Conservation (phyloP, 2,113 vertebrate species). For the Macrotis lagotis region DNA sequence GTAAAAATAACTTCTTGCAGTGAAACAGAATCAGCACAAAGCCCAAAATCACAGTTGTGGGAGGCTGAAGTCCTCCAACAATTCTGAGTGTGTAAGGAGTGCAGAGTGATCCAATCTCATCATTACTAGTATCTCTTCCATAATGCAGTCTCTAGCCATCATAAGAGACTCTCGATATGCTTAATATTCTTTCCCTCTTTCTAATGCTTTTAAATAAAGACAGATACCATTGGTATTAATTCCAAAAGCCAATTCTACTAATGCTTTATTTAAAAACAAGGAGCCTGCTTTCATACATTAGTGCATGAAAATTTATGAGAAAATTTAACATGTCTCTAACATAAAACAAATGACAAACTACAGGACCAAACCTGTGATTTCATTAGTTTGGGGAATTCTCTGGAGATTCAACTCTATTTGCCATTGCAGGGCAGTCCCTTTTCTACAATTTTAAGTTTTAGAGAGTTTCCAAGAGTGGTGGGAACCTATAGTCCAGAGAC, state of each 20-base stretch:
- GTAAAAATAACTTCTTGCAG: conserved; percentile 36
- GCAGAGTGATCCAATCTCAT: background rate
- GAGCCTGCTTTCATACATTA: background rate
- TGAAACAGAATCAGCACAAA: background rate
- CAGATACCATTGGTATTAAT: conserved; percentile 1
- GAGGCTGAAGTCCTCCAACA: conserved; percentile 7
- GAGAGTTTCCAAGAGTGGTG: background rate
- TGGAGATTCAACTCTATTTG: background rate
- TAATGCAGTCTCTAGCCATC: background rate
- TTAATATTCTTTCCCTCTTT: background rate
- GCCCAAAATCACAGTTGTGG: background rate
- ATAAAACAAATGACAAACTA: background rate
- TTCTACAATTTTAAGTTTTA: background rate
- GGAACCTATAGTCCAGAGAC: background rate
- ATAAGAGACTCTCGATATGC: background rate
- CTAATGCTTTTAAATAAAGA: conserved; percentile 39
- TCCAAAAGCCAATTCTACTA: conserved; percentile 15
- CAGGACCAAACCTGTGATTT: background rate
- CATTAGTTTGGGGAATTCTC: background rate
- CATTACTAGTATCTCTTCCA: conserved; percentile 5
- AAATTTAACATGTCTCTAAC: background rate
- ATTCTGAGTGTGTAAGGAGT: background rate
- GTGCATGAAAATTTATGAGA: background rate
- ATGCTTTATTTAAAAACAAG: conserved; percentile 27
- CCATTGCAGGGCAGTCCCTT: background rate